phyloP scores from a whole-genome alignment of 2,888 invertebrate genomes.

The Eristalis tenax region DNA sequence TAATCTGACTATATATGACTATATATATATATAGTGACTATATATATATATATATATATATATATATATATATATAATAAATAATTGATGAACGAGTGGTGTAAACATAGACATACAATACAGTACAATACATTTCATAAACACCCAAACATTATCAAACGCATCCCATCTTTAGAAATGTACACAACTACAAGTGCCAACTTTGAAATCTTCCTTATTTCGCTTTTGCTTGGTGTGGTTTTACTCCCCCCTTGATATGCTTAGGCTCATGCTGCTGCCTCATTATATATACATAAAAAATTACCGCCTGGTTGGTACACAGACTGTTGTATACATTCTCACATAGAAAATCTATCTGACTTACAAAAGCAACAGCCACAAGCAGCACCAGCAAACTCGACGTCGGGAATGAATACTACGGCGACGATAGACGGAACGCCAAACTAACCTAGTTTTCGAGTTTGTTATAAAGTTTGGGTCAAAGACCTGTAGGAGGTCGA shows the following conservation, averaged over 20 bases:
- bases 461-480: constrained; percentile 73
- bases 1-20: too few relatives aligned
- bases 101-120: background rate
- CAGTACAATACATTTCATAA: constrained; percentile 1
- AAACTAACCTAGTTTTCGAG: constrained; percentile 73
- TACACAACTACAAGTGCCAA: constrained; percentile 38
- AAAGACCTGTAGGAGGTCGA: constrained; percentile 73
- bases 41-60: background rate
- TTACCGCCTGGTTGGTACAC: constrained; percentile 42
- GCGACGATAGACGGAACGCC: constrained; percentile 73
- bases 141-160: constrained; percentile 11
- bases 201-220: constrained; percentile 61
- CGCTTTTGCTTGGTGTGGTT: constrained; percentile 24
- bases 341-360: constrained; percentile 27
- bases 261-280: background rate
- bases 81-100: background rate
- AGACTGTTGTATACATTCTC: constrained; percentile 51
- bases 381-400: constrained; percentile 44
- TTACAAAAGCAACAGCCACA: constrained; percentile 24
- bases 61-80: constrained; percentile 19
- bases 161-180: constrained; percentile 32
- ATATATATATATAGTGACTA: background rate
- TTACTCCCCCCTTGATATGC: constrained; percentile 11
- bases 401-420: constrained; percentile 41
- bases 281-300: constrained; percentile 30